phyloP scores from a whole-genome alignment of 2,888 invertebrate genomes.

The Scaptomyza cyrtandrae region DNA sequence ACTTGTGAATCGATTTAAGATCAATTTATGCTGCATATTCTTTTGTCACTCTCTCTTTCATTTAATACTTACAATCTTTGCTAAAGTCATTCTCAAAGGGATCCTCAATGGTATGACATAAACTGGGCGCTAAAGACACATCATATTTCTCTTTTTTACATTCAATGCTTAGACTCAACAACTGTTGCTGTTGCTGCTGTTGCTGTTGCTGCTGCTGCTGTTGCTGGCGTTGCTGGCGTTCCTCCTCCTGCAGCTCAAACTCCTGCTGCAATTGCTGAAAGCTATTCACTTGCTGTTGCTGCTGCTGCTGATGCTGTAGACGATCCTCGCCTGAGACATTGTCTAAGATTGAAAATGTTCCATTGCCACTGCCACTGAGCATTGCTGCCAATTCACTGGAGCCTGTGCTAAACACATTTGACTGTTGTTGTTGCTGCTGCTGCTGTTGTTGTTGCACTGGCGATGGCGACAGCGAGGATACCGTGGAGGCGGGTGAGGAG shows the following conservation, averaged over 20 bases:
- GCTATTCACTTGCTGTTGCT: constrained; percentile 53
- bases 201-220: constrained; percentile 68
- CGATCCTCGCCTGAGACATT: constrained; percentile 54
- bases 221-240: constrained; percentile 57
- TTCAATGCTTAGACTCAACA: constrained; percentile 79
- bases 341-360: constrained; percentile 70
- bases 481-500: constrained; percentile 83
- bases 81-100: constrained; percentile 83
- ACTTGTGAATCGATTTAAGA: not conserved
- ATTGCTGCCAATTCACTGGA: constrained; percentile 80
- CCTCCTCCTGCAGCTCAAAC: constrained; percentile 66
- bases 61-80: constrained; percentile 84
- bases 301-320: constrained; percentile 49
- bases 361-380: constrained; percentile 75
- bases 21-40: constrained; percentile 25
- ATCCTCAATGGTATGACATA: constrained; percentile 84
- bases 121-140: constrained; percentile 66
- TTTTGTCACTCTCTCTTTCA: not conserved
- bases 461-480: constrained; percentile 82
- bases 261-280: constrained; percentile 67
- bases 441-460: constrained; percentile 76
- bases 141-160: constrained; percentile 83
- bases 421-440: constrained; percentile 52
- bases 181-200: constrained; percentile 69
- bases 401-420: constrained; percentile 65